Base-by-base conservation (phyloP, 1,140 invertebrate species). In the Ericerus pela region DNA sequence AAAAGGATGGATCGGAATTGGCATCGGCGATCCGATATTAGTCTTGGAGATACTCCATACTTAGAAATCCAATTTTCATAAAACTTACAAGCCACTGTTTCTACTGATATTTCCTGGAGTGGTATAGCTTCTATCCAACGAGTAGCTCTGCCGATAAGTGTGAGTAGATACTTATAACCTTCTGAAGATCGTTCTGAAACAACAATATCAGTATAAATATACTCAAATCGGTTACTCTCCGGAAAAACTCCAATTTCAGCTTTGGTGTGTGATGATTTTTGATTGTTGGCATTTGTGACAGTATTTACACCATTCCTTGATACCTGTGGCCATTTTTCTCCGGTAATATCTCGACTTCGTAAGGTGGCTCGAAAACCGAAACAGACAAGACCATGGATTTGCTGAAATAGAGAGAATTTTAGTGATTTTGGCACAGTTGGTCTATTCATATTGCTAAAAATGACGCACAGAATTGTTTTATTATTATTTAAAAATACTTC, bases 71-170 rank as follows among this genome's bases (percentile, higher is more conserved):
- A 66, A n/a, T 51, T 54, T n/a, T 51, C 53, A 22, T 65, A 58
- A 20, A 75, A 61, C 2, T 65, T 61, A 20, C 56, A 27, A 1
- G 63, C 61, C 5, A 70, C 62, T 6, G 65, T 67, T 31, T 66
- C 61, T 8, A 69, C 69, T 6, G 64, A 60, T 1, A 69, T 70
- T 26, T 74, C 67, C n/a, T 54, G 16, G 0, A 73, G 28, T 2
- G 72, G 72, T n/a, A 69, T 56, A 2, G 68, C 67, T 62, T 73
- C 72, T 0, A 67, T 70, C 70, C 70, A 77, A n/a, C 68, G 56
- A 4, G 73, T 72, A 53, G 62, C 67, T 22, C 67, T 53, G 58
- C 74, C 73, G 0, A 73, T 68, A 12, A 66, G 62, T 1, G 73
- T 75, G 0, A 76, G 57, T 10, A 33, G 59, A 55, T 74, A 74